These are phyloP conservation scores for Psococerastis gibbosa DNA, from an alignment of 2,888 invertebrate genomes.

Conservation along the genomic window DNA sequence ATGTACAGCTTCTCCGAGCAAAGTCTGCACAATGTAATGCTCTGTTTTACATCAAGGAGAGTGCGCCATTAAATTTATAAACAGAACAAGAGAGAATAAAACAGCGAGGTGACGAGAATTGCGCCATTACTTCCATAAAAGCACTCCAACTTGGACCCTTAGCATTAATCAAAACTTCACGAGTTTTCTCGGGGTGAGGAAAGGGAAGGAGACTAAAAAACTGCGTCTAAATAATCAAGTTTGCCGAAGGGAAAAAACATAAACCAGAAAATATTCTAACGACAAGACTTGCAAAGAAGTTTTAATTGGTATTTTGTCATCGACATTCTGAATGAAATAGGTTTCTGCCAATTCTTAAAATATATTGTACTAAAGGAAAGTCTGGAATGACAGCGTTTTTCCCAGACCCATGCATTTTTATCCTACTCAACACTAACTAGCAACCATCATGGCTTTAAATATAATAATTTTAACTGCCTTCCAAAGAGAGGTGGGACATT, in stretches of 20 bases:
- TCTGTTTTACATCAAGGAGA: neutral
- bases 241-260: neutral
- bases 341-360: too few relatives aligned
- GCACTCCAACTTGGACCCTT: neutral
- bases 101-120: neutral
- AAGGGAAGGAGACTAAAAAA: neutral
- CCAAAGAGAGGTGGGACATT: too few relatives aligned
- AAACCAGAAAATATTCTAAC: neutral
- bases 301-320: neutral
- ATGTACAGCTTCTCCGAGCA: too few relatives aligned
- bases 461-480: too few relatives aligned
- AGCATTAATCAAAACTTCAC: neutral
- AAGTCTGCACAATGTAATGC: too few relatives aligned
- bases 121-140: neutral
- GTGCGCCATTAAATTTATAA: neutral
- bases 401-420: too few relatives aligned
- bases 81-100: neutral
- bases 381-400: too few relatives aligned
- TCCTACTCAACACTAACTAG: too few relatives aligned
- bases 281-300: neutral
- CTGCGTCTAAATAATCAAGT: neutral
- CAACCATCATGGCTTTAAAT: too few relatives aligned
- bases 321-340: too few relatives aligned
- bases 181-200: neutral
- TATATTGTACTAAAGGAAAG: too few relatives aligned